A percentile compares a stretch with the other conserved stretches of the same genome.
Evolutionary conservation across 2,797 vertebrate species (phyloP).

Genomic region (Sternotherus odoratus): DNA sequence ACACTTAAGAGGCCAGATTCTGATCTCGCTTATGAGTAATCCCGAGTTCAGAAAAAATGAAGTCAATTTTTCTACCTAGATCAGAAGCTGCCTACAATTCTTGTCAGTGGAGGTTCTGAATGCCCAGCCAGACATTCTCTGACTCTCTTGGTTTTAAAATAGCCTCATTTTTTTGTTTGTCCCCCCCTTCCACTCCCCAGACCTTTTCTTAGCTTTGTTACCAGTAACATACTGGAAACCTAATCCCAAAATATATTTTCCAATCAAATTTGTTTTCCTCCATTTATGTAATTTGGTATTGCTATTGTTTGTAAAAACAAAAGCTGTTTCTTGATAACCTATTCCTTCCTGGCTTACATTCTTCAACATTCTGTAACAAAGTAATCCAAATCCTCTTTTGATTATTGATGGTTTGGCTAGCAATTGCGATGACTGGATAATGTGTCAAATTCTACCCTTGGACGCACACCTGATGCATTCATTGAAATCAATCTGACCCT

Average conservation of each 20-base stretch:
- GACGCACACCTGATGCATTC: background rate
- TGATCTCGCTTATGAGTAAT: background rate
- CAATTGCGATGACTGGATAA: background rate
- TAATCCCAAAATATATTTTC: background rate
- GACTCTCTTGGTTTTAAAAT: background rate
- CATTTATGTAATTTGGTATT: background rate
- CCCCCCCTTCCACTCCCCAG: background rate
- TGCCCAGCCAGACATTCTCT: background rate
- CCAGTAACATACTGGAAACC: background rate
- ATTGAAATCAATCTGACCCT: background rate
- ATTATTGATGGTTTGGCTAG: background rate
- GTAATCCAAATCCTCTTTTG: background rate
- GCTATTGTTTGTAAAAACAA: background rate
- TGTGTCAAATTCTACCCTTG: background rate
- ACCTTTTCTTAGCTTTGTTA: background rate
- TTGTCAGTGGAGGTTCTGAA: background rate
- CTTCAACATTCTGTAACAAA: background rate
- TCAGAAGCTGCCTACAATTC: background rate
- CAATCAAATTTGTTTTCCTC: background rate
- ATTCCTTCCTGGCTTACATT: background rate
- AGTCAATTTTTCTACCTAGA: background rate
- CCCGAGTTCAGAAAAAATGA: background rate
- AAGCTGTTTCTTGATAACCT: background rate
- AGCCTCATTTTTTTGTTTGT: background rate
- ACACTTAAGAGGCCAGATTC: background rate